Evolutionary conservation across 2,113 vertebrate genomes (phyloP).

Genomic region (Halichoerus grypus): DNA sequence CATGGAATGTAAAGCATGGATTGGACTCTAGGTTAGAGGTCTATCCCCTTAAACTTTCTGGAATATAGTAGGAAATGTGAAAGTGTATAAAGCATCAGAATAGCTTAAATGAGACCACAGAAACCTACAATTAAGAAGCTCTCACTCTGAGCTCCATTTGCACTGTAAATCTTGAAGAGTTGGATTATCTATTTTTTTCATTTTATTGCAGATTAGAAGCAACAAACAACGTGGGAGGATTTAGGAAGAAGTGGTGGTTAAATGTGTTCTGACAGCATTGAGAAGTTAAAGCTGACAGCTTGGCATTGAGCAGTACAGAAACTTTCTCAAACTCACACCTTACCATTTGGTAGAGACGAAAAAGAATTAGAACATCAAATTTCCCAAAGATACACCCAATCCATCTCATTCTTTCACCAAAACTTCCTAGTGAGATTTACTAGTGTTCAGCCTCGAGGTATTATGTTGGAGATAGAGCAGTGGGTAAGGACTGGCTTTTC

Average conservation of each 20-base stretch:
- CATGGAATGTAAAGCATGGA: too few species aligned
- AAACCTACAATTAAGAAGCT: neutral
- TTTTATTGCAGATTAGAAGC: neutral
- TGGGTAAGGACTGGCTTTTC: fast-evolving
- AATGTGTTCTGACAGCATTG: neutral
- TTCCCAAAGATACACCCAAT: neutral
- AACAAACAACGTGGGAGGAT: neutral
- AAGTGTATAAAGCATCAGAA: neutral
- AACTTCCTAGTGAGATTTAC: neutral
- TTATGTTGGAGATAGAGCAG: too few species aligned
- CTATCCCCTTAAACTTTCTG: neutral
- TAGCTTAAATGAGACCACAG: neutral
- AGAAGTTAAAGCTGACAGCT: neutral
- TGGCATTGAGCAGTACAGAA: neutral
- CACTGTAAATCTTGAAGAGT: neutral
- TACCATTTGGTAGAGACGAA: neutral
- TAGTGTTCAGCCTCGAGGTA: neutral
- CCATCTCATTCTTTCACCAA: neutral
- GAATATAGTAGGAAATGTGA: neutral
- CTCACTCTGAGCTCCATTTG: neutral
- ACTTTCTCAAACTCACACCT: neutral
- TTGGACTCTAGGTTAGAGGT: neutral
- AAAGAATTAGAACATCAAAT: neutral
- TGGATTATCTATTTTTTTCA: neutral
- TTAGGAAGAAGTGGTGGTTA: neutral